Evolutionary conservation across 2,888 invertebrate genomes (phyloP).

Genomic region (Actias luna): DNA sequence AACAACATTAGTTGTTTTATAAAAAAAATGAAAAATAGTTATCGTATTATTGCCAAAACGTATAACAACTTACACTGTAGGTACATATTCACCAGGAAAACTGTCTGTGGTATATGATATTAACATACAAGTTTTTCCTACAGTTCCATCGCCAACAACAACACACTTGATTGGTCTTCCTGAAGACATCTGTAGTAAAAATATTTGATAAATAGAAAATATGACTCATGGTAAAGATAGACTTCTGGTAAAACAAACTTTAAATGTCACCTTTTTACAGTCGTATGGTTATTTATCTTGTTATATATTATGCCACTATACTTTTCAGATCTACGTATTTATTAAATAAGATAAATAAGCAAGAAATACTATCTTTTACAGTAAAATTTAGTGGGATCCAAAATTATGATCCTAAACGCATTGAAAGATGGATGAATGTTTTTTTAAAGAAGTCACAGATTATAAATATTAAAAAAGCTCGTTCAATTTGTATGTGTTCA

Average conservation of each 20-base stretch:
- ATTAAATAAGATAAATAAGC: conserved; percentile 23
- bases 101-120: conserved; percentile 96
- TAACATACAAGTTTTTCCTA: conserved; percentile 96
- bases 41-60: background rate
- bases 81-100: conserved; percentile 97
- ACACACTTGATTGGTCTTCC: conserved; percentile 96
- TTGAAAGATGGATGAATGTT: conserved; percentile 49
- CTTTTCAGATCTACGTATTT: background rate
- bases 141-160: conserved; percentile 95
- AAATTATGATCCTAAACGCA: conserved; percentile 25
- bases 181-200: conserved; percentile 88
- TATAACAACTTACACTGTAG: conserved; percentile 90
- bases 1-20: background rate
- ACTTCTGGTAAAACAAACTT: conserved; percentile 45
- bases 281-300: background rate
- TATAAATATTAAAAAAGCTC: conserved; percentile 24
- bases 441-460: conserved; percentile 33
- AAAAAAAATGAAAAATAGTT: background rate
- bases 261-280: conserved; percentile 35
- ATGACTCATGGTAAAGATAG: conserved; percentile 66
- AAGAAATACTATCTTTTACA: conserved; percentile 11
- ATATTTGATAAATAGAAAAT: conserved; percentile 62
- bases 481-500: conserved; percentile 7
- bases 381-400: conserved; percentile 31
- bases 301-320: background rate